Evolutionary conservation across 2,888 invertebrate genomes (phyloP).

Genomic region (Megalurothrips usitatus): DNA sequence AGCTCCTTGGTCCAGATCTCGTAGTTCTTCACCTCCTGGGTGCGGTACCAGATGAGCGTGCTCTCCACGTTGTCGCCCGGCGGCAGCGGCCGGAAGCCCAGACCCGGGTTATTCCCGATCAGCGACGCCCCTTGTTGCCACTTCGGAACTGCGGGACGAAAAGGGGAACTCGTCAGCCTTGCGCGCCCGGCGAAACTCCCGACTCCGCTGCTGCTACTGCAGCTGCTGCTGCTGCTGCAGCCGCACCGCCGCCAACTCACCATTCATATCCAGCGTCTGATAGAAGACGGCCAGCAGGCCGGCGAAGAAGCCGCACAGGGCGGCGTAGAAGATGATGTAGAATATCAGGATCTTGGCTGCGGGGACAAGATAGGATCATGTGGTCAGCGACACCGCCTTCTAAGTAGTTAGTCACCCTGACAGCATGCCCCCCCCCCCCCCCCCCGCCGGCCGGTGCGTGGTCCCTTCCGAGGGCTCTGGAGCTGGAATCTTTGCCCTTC

Average conservation of each 20-base stretch:
- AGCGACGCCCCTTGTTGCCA: conserved; percentile 83
- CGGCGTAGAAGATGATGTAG: conserved; percentile 92
- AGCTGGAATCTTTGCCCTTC: conserved; percentile 13
- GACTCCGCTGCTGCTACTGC: too few relatives aligned
- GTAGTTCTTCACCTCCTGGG: conserved; percentile 69
- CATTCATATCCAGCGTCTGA: conserved; percentile 77
- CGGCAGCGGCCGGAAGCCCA: conserved; percentile 96
- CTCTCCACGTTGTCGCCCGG: conserved; percentile 88
- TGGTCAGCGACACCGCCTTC: background rate
- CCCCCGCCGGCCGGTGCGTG: too few relatives aligned
- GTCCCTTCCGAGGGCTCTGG: background rate
- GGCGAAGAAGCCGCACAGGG: conserved; percentile 89
- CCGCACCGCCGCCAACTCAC: too few relatives aligned
- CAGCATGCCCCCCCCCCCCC: background rate
- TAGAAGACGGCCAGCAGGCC: conserved; percentile 93
- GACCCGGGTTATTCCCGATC: conserved; percentile 91
- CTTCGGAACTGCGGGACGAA: conserved; percentile 60
- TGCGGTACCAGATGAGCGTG: conserved; percentile 92
- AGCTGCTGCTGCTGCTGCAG: too few relatives aligned
- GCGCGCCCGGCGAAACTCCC: too few relatives aligned
- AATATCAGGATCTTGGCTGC: conserved; percentile 92
- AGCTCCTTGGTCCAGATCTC: conserved; percentile 75
- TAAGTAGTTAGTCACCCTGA: background rate
- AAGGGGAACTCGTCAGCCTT: too few relatives aligned
- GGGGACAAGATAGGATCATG: background rate